Evolutionary conservation across 2,113 vertebrate species (phyloP).

Genomic region (Paratilapia polleni): DNA sequence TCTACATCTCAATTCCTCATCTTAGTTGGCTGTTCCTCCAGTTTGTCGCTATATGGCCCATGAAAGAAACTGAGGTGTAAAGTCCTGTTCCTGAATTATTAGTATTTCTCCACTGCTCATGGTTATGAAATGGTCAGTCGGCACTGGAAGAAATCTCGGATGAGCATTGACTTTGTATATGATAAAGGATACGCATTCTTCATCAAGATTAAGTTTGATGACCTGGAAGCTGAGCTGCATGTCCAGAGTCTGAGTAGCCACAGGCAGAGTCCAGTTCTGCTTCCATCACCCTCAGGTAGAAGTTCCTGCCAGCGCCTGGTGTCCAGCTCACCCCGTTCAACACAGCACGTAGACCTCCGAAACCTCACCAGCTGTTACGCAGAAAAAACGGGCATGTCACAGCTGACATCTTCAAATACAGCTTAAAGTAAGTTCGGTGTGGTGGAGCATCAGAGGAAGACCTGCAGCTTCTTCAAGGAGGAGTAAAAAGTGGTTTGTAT

Average conservation of each 20-base stretch:
- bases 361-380: background rate
- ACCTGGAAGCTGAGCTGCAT: conserved; percentile 4
- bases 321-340: background rate
- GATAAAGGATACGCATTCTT: conserved; percentile 27
- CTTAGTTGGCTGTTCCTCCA: conserved; percentile 19
- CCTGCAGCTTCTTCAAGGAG: background rate
- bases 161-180: conserved; percentile 58
- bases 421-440: background rate
- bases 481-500: conserved; percentile 80
- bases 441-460: background rate
- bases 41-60: background rate
- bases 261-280: conserved; percentile 7
- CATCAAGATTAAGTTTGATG: conserved; percentile 10
- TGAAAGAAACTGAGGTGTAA: conserved; percentile 56
- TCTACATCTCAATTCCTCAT: conserved; percentile 15
- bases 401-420: background rate
- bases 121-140: conserved; percentile 8
- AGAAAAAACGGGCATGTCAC: background rate
- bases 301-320: conserved; percentile 12
- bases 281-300: conserved; percentile 34
- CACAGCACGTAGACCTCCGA: background rate
- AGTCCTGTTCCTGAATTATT: conserved; percentile 24
- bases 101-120: background rate
- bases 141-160: conserved; percentile 2
- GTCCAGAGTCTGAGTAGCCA: background rate